Conservation (phyloP, 2,797 vertebrate species). For the Todus mexicanus region DNA sequence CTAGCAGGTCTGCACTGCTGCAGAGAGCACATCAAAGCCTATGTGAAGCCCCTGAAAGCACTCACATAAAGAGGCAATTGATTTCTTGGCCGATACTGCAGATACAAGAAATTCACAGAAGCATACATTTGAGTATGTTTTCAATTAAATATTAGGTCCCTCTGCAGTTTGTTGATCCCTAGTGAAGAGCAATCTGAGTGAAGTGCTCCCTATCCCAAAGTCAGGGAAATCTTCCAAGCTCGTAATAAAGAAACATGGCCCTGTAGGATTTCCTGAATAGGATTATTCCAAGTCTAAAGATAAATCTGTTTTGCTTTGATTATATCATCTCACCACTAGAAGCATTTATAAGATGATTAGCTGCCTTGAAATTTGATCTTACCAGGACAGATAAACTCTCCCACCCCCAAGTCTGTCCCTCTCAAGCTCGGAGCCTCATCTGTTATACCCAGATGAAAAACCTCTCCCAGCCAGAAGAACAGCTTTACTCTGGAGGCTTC, state of each 20-base stretch:
- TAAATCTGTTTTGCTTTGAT: background rate
- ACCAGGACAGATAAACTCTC: background rate
- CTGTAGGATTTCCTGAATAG: background rate
- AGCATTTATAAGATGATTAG: background rate
- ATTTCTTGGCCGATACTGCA: background rate
- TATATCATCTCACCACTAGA: background rate
- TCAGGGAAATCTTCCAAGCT: background rate
- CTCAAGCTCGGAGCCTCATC: background rate
- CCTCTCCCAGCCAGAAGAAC: background rate
- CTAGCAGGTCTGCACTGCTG: background rate
- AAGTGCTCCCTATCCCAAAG: background rate
- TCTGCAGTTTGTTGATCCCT: background rate
- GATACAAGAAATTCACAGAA: background rate
- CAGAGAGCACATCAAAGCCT: background rate
- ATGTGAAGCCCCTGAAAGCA: background rate
- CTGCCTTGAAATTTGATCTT: background rate
- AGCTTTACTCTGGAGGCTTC: background rate
- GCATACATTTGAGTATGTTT: background rate
- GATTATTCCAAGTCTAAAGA: background rate
- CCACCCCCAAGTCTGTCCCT: background rate
- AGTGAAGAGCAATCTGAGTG: background rate
- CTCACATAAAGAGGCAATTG: background rate
- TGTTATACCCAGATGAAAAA: background rate
- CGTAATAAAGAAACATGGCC: background rate
- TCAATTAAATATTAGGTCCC: background rate